phyloP scores from a whole-genome alignment of 2,797 vertebrate species.

The Pseudotriccus pelzelni region DNA sequence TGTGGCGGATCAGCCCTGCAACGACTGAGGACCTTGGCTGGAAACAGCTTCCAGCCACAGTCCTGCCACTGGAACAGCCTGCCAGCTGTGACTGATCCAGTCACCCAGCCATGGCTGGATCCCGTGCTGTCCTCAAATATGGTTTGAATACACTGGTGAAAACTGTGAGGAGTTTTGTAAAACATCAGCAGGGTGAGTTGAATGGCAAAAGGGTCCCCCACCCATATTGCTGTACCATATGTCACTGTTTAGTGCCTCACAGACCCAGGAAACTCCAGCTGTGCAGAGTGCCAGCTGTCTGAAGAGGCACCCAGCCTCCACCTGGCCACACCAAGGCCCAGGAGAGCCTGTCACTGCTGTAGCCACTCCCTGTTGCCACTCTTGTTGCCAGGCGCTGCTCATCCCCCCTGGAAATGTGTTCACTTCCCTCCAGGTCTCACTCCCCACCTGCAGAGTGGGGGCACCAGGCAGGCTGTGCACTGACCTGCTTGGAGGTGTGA shows the following conservation, averaged over 20 bases:
- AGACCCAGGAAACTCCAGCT: not conserved
- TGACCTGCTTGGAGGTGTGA: not conserved
- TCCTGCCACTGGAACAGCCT: not conserved
- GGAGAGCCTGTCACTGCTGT: not conserved
- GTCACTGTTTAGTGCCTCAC: not conserved
- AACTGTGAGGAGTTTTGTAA: not conserved
- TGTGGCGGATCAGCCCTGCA: not conserved
- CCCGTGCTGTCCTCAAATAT: not conserved
- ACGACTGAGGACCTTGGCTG: not conserved
- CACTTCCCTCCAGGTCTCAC: not conserved
- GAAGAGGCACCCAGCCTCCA: not conserved
- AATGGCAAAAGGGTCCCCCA: not conserved
- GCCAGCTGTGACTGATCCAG: not conserved
- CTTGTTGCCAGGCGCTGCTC: not conserved
- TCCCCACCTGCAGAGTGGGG: too few species aligned
- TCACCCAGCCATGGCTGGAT: accelerated
- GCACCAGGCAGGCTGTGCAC: accelerated
- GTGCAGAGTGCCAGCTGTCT: not conserved
- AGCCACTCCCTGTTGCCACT: not conserved
- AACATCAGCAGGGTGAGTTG: not conserved
- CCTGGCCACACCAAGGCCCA: not conserved
- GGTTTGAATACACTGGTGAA: not conserved
- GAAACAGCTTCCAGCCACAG: not conserved
- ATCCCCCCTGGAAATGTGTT: not conserved
- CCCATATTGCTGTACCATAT: not conserved